A percentile compares a stretch with the other conserved stretches of the same genome.
Evolutionary conservation across 2,888 invertebrate genomes (phyloP).

Genomic region (Lasioglossum leucozonium): DNA sequence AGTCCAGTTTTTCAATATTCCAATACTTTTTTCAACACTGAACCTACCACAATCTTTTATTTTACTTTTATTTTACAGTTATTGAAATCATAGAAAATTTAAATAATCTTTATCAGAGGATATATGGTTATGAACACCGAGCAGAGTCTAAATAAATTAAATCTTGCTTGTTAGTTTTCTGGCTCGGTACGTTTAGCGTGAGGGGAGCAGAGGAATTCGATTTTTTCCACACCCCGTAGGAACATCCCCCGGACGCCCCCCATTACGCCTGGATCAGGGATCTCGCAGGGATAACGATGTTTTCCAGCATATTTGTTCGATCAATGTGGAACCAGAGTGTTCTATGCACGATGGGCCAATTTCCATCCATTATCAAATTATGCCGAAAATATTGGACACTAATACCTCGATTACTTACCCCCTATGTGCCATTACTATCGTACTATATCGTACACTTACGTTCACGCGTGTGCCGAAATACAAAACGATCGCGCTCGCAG

Average conservation of each 20-base stretch:
- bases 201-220: neutral
- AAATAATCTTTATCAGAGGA: too few species aligned
- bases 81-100: too few species aligned
- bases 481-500: neutral
- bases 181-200: too few species aligned
- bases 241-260: neutral
- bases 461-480: neutral
- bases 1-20: too few species aligned
- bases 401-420: neutral
- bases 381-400: neutral
- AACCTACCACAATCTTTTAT: too few species aligned
- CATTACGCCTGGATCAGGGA: neutral
- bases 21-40: too few species aligned
- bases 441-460: neutral
- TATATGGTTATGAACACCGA: too few species aligned
- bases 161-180: too few species aligned
- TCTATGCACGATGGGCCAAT: neutral
- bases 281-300: neutral
- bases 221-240: neutral
- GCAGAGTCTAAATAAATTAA: too few species aligned
- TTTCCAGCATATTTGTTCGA: conserved; percentile 17
- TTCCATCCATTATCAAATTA: conserved; percentile 43
- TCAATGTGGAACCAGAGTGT: neutral
- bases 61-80: too few species aligned
- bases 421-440: neutral